Base-by-base conservation (phyloP, 2,888 invertebrate genomes). In the Dicyrtomina minuta region DNA sequence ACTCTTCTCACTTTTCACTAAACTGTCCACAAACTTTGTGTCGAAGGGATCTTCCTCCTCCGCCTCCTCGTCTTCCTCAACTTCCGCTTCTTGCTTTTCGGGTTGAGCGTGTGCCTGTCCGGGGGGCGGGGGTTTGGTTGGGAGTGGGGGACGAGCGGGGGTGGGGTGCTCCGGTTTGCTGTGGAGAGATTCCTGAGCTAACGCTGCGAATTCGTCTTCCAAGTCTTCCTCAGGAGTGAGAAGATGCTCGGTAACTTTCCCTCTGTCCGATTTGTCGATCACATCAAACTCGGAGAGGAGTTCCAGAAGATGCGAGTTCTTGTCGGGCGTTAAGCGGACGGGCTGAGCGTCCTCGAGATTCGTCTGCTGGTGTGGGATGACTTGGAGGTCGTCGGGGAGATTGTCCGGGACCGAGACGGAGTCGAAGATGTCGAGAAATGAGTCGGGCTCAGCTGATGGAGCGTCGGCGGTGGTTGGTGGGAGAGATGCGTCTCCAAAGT, bases 111-210 rank as follows among this genome's bases (percentile, higher is more conserved):
- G 56, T 33, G 39, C 61, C n/a, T n/a, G n/a, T n/a, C n/a, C n/a
- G n/a, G 73, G 59, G 5, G 68, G 65, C 17, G 64, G 67, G 13
- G 74, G 43, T 72, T 70, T 66, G 39, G 46, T 61, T 1, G 53
- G 83, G 84, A 56, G 79, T 79, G 72, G 80, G 20, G 82, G 79
- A 61, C 22, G 51, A 53, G 4, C 22, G 20, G 51, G 51, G 20
- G 51, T 5, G 12, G 51, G 13, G 13, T 8, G 6, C 13, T n/a
- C 5, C 17, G 43, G 13, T 41, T n/a, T n/a, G n/a, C n/a, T 88
- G 2, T 84, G 84, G 77, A 90, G 83, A 26, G 91, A 91, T 82
- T 91, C 90, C n/a, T 88, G 87, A 20, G 91, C 91, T 84, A 91
- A 81, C 79, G 87, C 85, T 41, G 89, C 88, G 81, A 92, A 91